These are phyloP conservation scores for Podiceps cristatus DNA, from an alignment of 2,113 vertebrate genomes.

Conservation along the genomic window DNA sequence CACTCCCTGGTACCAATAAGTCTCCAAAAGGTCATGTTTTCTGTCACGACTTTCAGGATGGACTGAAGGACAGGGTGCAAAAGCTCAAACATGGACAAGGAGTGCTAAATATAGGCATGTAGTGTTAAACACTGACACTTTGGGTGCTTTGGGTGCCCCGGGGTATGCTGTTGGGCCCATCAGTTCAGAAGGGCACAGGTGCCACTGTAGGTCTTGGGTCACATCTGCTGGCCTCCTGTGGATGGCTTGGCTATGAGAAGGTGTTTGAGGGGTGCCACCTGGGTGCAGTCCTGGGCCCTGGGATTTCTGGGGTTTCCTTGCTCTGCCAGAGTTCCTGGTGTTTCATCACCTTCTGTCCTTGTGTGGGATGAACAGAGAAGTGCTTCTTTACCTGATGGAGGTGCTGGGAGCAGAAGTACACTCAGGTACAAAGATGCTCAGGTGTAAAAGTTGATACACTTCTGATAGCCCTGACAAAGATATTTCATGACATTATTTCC, in stretches of 20 bases:
- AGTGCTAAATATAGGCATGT: background rate
- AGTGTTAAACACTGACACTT: background rate
- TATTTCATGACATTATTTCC: background rate
- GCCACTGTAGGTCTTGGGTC: background rate
- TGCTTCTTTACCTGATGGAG: background rate
- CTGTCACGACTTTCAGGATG: background rate
- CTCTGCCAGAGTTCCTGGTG: background rate
- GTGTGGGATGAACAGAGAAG: background rate
- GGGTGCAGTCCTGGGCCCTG: background rate
- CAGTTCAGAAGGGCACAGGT: background rate
- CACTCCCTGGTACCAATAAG: background rate
- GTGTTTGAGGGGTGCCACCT: background rate
- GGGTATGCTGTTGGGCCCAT: background rate
- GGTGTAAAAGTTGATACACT: background rate
- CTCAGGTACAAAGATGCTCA: background rate
- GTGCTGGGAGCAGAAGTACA: background rate
- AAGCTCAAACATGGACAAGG: background rate
- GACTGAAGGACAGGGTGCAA: background rate
- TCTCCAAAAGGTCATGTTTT: background rate
- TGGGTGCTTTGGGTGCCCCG: background rate
- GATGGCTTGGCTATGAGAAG: background rate
- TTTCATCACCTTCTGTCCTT: background rate
- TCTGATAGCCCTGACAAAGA: background rate
- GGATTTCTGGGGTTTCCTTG: background rate
- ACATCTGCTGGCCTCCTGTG: background rate